phyloP scores from a whole-genome alignment of 2,888 invertebrate genomes.

The Panopea generosa region DNA sequence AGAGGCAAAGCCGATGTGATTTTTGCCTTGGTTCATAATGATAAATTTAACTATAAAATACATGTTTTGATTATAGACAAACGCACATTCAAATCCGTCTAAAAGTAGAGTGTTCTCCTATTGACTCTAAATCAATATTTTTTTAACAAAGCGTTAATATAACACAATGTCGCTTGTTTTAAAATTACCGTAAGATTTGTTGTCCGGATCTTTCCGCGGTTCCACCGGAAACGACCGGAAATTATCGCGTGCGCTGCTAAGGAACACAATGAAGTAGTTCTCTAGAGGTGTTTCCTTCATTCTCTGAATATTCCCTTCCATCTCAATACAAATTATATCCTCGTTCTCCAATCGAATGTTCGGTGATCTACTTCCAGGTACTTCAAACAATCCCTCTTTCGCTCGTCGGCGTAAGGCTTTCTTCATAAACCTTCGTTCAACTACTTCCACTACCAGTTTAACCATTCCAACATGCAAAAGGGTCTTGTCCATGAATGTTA shows the following conservation, averaged over 20 bases:
- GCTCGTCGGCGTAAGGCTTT: constrained; percentile 59
- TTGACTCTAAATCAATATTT: no score
- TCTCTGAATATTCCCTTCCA: constrained; percentile 66
- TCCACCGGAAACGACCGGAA: constrained; percentile 68
- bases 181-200: constrained; percentile 64
- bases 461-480: constrained; percentile 61
- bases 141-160: no score
- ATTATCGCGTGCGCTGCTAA: constrained; percentile 66
- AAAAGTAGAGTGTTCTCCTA: no score
- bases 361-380: constrained; percentile 65
- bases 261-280: constrained; percentile 66
- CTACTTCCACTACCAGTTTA: constrained; percentile 65
- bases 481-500: constrained; percentile 65
- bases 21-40: no score
- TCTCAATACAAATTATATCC: constrained; percentile 65
- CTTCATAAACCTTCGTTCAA: constrained; percentile 65
- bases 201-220: constrained; percentile 61
- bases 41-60: no score
- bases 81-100: no score
- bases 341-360: constrained; percentile 62
- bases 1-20: no score
- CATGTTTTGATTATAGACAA: no score
- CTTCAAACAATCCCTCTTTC: constrained; percentile 67
- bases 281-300: constrained; percentile 63
- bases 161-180: no score